Base-by-base conservation (phyloP, 1,140 invertebrate species). In the Maniola jurtina region DNA sequence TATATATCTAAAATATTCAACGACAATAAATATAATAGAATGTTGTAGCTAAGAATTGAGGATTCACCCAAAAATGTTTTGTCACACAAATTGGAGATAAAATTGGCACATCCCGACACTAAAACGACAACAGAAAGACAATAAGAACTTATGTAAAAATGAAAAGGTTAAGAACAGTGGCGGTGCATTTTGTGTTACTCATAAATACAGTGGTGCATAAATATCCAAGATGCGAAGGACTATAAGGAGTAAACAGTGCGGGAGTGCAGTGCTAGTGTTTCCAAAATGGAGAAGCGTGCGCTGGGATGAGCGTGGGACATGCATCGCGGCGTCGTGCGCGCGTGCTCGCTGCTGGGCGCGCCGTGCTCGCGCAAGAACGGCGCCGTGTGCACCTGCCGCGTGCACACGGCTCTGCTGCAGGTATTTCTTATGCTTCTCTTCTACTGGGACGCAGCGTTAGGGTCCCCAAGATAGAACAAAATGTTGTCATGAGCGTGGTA, bases 301-400 rank as follows among this genome's bases (percentile, higher is more conserved):
- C 34, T 55, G 79, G 76, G 79, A 85, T 85, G 83, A 59, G 70
- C 77, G 80, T 76, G 71, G 71, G 80, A 75, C 76, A 89, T 88
- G 85, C 77, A 72, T 76, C 81, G 81, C 77, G 84, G 78, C 67
- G 75, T 70, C 67, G 73, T 70, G 73, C 80, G 84, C 84, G 85
- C 87, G 77, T 89, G 87, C 87, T 80, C 87, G 76, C 79, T 80
- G 76, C 80, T 89, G 66, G 87, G 85, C 73, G 80, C 84, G 77
- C 81, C 85, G 75, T 89, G 87, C 84, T 72, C 83, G 77, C 81
- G 84, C 80, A 88, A 81, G 66, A 89, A 89, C 70, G 87, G 87
- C 48, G 84, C 85, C 62, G 80, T 89, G 13, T 89, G 87, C 76
- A 69, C 83, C 59, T 89, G 87, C 66, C 83, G 81, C 47, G 73